Conservation (phyloP, 2,113 vertebrate genomes). For the Notothenia rossii region DNA sequence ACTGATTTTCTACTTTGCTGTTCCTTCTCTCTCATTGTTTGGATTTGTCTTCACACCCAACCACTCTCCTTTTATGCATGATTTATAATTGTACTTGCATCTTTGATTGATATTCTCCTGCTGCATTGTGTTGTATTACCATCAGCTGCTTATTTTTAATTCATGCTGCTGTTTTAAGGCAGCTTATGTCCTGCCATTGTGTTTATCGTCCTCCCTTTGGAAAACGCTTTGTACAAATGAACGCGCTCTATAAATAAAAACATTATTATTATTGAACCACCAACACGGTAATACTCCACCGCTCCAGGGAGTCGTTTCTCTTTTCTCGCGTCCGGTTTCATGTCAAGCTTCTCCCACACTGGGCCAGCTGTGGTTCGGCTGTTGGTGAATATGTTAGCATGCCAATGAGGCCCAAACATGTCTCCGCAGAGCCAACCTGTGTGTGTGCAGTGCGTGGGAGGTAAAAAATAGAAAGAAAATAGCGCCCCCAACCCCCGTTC, state of each 20-base stretch:
- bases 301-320: not conserved
- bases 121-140: not conserved
- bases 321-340: constrained; percentile 29
- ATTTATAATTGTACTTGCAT: not conserved
- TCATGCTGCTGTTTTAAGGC: not conserved
- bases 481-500: constrained; percentile 24
- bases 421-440: not conserved
- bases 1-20: not conserved
- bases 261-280: not conserved
- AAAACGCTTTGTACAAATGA: not conserved
- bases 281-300: not conserved
- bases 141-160: not conserved
- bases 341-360: constrained; percentile 42
- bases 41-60: not conserved
- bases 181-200: not conserved
- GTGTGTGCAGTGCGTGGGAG: constrained; percentile 55
- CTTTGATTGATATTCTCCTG: not conserved
- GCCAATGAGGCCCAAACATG: constrained; percentile 52
- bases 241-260: constrained; percentile 29
- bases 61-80: not conserved
- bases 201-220: constrained; percentile 5
- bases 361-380: constrained; percentile 49
- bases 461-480: not conserved
- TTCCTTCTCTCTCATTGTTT: not conserved
- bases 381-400: constrained; percentile 72